Evolutionary conservation across 2,113 vertebrate genomes (phyloP).

Genomic region (Axis porcinus): DNA sequence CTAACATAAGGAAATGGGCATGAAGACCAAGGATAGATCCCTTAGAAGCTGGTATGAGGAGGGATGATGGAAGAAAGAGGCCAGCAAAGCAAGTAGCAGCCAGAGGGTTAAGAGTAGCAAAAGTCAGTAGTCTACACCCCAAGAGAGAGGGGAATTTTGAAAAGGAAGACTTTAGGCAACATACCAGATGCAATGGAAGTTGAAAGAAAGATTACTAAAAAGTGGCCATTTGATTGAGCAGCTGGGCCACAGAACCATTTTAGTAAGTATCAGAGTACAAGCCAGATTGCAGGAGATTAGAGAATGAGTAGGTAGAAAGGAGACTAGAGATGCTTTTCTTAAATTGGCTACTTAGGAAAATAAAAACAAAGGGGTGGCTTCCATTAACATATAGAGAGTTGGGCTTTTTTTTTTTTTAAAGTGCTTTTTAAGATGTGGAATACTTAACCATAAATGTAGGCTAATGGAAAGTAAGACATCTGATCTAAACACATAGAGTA

Average conservation of each 20-base stretch:
- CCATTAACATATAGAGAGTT: neutral
- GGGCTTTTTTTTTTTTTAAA: neutral
- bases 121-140: neutral
- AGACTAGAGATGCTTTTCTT: neutral
- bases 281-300: neutral
- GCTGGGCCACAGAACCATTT: rapidly evolving
- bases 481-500: neutral
- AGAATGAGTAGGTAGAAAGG: neutral
- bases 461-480: neutral
- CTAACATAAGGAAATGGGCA: neutral
- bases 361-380: neutral
- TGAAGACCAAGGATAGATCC: neutral
- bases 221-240: neutral
- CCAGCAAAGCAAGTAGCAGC: neutral
- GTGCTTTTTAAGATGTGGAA: neutral
- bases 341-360: neutral
- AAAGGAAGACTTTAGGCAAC: neutral
- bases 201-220: neutral
- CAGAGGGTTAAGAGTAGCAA: neutral
- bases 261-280: neutral
- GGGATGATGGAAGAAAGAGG: neutral
- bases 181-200: neutral
- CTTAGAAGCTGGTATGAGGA: neutral
- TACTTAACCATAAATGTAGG: neutral
- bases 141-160: neutral